These are phyloP conservation scores for Florisuga fusca DNA, from an alignment of 2,797 vertebrate species.

Conservation along the genomic window DNA sequence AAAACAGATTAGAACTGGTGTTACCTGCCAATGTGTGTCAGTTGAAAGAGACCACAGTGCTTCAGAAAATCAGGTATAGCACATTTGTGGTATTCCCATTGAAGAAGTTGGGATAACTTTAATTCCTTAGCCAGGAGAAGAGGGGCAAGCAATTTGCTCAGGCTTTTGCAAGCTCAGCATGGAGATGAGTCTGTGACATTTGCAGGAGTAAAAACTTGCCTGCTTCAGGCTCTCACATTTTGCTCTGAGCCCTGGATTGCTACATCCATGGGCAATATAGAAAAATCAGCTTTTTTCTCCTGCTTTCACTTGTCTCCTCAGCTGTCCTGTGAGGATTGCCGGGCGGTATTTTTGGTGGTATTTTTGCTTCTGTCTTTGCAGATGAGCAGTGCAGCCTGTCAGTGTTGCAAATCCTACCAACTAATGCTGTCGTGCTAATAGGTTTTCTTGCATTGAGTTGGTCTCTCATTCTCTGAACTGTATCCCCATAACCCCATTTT, in stretches of 20 bases:
- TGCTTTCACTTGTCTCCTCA: not conserved
- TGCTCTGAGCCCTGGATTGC: not conserved
- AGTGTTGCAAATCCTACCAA: not conserved
- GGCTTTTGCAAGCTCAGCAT: not conserved
- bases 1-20: not conserved
- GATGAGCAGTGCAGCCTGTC: not conserved
- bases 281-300: not conserved
- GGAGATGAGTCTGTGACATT: not conserved
- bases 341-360: not conserved
- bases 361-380: not conserved
- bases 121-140: not conserved
- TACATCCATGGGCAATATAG: not conserved
- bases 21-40: not conserved
- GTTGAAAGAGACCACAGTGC: not conserved
- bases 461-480: not conserved
- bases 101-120: not conserved
- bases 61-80: not conserved
- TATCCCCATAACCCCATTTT: not conserved
- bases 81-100: not conserved
- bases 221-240: not conserved
- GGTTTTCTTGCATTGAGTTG: not conserved
- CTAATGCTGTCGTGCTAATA: slow-evolving; percentile 1
- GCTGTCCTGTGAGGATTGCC: not conserved
- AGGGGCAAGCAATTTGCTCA: not conserved
- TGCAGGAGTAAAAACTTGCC: not conserved